Conservation (phyloP, 2,113 vertebrate species). For the Pterocles burchelli region DNA sequence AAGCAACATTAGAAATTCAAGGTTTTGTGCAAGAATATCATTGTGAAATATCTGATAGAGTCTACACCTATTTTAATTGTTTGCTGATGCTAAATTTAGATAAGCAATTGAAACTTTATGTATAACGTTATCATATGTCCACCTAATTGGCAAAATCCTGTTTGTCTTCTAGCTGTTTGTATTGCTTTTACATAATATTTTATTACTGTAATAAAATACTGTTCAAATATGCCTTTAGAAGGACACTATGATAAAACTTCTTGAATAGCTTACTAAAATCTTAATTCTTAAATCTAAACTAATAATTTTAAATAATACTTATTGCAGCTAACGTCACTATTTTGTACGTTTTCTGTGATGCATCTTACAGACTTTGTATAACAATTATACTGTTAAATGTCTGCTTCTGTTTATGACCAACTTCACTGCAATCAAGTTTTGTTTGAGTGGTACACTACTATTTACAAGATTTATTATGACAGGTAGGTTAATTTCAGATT, state of each 20-base stretch:
- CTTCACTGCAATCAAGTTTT: not conserved
- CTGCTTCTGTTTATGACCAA: not conserved
- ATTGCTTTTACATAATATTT: not conserved
- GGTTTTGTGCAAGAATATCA: not conserved
- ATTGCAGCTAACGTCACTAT: not conserved
- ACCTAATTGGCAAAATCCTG: not conserved
- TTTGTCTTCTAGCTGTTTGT: not conserved
- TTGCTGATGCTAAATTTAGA: not conserved
- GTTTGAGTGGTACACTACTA: not conserved
- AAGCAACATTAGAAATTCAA: not conserved
- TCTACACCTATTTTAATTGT: not conserved
- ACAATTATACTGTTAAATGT: not conserved
- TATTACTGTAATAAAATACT: not conserved
- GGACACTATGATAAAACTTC: not conserved
- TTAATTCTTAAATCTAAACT: not conserved
- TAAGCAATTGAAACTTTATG: not conserved
- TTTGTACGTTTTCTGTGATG: not conserved
- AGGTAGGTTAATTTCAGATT: not conserved
- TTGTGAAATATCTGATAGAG: not conserved
- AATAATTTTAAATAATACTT: not conserved
- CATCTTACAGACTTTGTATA: not conserved
- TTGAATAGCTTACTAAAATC: not conserved
- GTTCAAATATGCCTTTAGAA: not conserved
- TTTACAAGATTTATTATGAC: not conserved
- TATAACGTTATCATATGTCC: not conserved